A percentile compares a stretch with the other conserved stretches of the same genome.
phyloP scores from a whole-genome alignment of 1,140 invertebrate species.

The Rhopalosiphum maidis region DNA sequence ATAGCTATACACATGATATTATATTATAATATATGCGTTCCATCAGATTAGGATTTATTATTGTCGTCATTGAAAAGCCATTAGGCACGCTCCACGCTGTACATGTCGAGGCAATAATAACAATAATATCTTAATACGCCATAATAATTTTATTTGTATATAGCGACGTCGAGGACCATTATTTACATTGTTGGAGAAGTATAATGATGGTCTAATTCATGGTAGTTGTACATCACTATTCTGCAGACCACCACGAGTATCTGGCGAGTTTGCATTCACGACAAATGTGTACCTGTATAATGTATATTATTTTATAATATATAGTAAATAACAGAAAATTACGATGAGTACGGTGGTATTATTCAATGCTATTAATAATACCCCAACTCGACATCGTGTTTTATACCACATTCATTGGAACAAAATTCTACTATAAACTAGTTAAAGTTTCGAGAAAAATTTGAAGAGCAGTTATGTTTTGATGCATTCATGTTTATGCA shows the following conservation, averaged over 20 bases:
- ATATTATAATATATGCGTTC: not conserved
- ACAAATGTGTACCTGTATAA: not conserved
- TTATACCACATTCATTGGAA: too few relatives aligned
- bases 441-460: too few relatives aligned
- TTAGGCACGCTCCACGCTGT: not conserved
- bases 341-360: too few relatives aligned
- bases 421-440: too few relatives aligned
- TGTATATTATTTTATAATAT: too few relatives aligned
- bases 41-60: not conserved
- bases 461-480: too few relatives aligned
- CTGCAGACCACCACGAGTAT: not conserved
- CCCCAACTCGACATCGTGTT: too few relatives aligned
- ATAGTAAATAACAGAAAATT: too few relatives aligned
- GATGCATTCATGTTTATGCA: too few relatives aligned
- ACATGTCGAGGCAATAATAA: not conserved
- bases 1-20: not conserved
- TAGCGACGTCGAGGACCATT: not conserved
- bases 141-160: slow-evolving; percentile 3
- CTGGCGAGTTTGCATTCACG: not conserved
- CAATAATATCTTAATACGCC: not conserved
- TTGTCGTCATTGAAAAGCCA: not conserved
- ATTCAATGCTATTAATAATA: too few relatives aligned
- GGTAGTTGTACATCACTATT: not conserved
- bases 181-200: not conserved
- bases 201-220: not conserved